Evolutionary conservation across 2,888 invertebrate genomes (phyloP).

Genomic region (Diploptera punctata): DNA sequence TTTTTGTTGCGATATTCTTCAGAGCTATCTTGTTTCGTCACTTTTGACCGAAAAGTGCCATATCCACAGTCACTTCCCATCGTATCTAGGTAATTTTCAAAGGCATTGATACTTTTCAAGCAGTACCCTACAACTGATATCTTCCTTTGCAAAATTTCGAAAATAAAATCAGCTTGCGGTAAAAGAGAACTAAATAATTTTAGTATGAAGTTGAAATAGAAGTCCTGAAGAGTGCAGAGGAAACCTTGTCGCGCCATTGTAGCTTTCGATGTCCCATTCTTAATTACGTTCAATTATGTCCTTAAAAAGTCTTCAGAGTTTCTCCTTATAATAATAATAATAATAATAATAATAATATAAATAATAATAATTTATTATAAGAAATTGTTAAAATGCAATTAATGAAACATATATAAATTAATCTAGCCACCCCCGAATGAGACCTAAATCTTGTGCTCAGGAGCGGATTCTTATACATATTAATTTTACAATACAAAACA

Average conservation of each 20-base stretch:
- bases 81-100: not conserved
- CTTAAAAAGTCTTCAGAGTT: not conserved
- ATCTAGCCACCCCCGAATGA: too few relatives aligned
- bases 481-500: too few relatives aligned
- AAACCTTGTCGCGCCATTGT: too few relatives aligned
- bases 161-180: not conserved
- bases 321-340: too few relatives aligned
- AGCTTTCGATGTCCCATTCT: not conserved
- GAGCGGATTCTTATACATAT: too few relatives aligned
- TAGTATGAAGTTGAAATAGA: conserved; percentile 7
- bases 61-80: not conserved
- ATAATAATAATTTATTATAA: too few relatives aligned
- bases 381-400: too few relatives aligned
- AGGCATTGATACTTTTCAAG: not conserved
- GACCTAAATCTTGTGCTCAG: too few relatives aligned
- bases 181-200: not conserved
- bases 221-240: not conserved
- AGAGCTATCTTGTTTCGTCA: not conserved
- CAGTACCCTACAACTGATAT: conserved; percentile 14
- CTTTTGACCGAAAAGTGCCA: too few relatives aligned
- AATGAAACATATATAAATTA: too few relatives aligned
- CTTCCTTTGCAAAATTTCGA: not conserved
- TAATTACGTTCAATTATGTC: not conserved
- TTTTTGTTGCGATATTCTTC: not conserved
- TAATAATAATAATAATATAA: too few relatives aligned